Base-by-base conservation (phyloP, 2,113 vertebrate species). In the Grammomys dolichurus region DNA sequence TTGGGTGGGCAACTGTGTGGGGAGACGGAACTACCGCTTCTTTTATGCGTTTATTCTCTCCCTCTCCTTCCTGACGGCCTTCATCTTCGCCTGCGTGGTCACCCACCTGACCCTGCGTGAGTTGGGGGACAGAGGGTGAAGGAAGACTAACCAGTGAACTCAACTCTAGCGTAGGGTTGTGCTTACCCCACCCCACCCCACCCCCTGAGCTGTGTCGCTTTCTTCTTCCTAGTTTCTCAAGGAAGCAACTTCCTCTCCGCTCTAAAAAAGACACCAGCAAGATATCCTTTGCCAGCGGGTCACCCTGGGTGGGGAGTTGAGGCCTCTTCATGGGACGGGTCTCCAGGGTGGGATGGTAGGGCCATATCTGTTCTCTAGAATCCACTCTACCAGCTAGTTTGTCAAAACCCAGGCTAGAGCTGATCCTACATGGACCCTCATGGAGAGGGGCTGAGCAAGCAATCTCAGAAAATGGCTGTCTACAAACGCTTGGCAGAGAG, bases 1-100 rank as follows among this genome's bases (percentile, higher is more conserved):
- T 31, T 99, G 99, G 99, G 99, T 99, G 87, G 99, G 99, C 67
- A 99, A 99, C 98, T 99, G 99, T n/a, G 99, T 99, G 93, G 99
- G 99, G 87, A 99, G 98, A 97, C 99, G 99, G 94, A 99, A 99
- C 98, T 99, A 99, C 96, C 99, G 99, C 95, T 99, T 99, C 98
- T 99, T 99, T 98, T 99, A 99, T 19, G 99, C 99, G 91, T 99
- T 99, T 97, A 99, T 99, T 96, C 99, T 99, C 95, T 99, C 99
- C n/a, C 99, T 99, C 94, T 99, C 99, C 73, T 99, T 99, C 98
- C 99, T 99, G 96, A 99, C 99, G 0, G 99, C 99, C 98, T 99
- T 99, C 98, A 99, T 99, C 98, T 99, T 99, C 70, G 99, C 99
- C 90, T 99, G 99, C 1, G 99, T 99, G 82, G 98, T 99, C 98